Base-by-base conservation (phyloP, 2,113 vertebrate genomes). In the Pimephales promelas region DNA sequence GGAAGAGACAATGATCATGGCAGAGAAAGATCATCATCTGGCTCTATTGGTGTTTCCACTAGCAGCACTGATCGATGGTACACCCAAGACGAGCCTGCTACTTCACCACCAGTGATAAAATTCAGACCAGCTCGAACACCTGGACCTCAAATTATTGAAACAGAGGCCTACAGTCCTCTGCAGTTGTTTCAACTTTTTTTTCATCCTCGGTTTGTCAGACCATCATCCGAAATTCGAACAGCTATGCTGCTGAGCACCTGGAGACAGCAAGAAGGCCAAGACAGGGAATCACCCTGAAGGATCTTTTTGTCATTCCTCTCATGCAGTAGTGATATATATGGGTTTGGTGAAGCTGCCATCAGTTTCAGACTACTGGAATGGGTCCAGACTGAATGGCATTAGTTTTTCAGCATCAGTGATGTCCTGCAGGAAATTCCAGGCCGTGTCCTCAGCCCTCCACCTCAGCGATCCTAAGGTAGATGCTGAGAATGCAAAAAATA, bases 371-470 rank as follows among this genome's bases (percentile, higher is more conserved):
- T 80, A 43, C 10, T 83, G 66, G 85, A 45, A 9, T 10, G 36
- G 14, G 7, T 14, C 22, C 10, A 36, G 26, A 28, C 40, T 73
- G 0, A 77, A 52, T 26, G 9, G 26, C 1, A 9, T 84, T 45
- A 8, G 40, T 0, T 86, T 86, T 22, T 66, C 59, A 18, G 9
- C 59, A 10, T 52, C 52, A 2, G 61, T 52, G 2, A 83, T 86
- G 74, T 43, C 73, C 10, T 31, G 83, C 22, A 71, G 76, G 10
- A 57, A 54, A 1, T 86, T 78, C 72, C 22, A n/a, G 4, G 13
- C 70, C 0, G 82, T 87, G 28, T 31, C 81, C 18, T 77, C 79
- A 75, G 43, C 31, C 10, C 76, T 84, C 4, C 87, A 81, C 64
- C 52, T 83, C 54, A 36, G 36, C 36, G 36, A 36, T 36, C 36